Conservation (phyloP, 2,113 vertebrate species). For the Catharus minimus region DNA sequence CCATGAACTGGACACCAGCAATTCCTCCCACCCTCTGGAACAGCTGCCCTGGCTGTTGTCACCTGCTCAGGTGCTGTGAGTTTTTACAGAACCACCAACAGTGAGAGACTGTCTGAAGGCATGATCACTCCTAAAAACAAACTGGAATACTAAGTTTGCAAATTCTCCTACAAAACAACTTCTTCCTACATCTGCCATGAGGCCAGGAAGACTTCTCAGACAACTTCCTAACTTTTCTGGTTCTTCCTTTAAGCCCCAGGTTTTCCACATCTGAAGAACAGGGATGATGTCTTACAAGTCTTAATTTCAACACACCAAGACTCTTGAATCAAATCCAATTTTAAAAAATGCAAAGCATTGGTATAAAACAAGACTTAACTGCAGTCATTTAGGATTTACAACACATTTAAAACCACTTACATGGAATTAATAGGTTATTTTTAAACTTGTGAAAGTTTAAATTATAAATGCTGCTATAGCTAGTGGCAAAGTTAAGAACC, state of each 20-base stretch:
- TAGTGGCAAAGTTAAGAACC: conserved; percentile 25
- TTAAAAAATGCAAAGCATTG: not conserved
- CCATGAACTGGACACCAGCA: not conserved
- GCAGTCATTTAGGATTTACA: conserved; percentile 31
- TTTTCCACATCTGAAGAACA: not conserved
- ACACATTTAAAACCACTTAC: conserved; percentile 14
- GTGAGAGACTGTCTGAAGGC: not conserved
- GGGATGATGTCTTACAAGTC: not conserved
- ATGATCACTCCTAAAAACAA: not conserved
- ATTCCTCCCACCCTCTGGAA: not conserved
- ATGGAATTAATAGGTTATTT: conserved; percentile 35
- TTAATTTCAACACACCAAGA: not conserved
- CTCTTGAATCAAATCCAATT: not conserved
- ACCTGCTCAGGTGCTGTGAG: not conserved
- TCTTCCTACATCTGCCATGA: not conserved
- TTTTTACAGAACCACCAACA: not conserved
- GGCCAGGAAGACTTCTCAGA: not conserved
- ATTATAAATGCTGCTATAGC: conserved; percentile 2
- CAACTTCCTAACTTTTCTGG: not conserved
- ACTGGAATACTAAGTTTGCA: not conserved
- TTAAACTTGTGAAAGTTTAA: conserved; percentile 43
- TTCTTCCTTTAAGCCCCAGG: not conserved
- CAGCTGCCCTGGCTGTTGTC: not conserved
- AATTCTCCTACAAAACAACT: not conserved
- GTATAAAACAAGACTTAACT: conserved; percentile 24